Evolutionary conservation across 1,140 invertebrate genomes (phyloP).

Genomic region (Bombus terrestris): DNA sequence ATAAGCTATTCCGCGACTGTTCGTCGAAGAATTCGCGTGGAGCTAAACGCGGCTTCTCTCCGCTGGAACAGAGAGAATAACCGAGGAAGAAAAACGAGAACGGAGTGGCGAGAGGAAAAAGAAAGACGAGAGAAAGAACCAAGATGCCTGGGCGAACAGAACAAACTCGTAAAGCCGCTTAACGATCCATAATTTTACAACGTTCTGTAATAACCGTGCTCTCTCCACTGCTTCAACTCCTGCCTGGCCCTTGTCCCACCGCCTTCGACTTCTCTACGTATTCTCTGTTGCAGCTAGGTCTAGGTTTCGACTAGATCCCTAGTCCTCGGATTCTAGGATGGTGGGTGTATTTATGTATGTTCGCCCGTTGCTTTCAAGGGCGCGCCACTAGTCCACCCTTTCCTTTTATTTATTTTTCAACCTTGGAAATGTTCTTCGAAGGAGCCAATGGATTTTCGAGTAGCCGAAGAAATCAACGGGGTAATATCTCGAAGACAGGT

Average conservation of each 20-base stretch:
- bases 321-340: conserved; percentile 58
- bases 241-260: conserved; percentile 17
- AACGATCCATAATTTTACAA: conserved; percentile 80
- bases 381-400: conserved; percentile 26
- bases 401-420: conserved; percentile 29
- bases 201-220: conserved; percentile 76
- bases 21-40: background rate
- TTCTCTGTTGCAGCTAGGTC: conserved; percentile 36
- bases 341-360: conserved; percentile 64
- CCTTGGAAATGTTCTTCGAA: conserved; percentile 44
- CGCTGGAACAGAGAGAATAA: conserved; percentile 38
- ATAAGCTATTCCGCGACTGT: conserved; percentile 1
- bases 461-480: conserved; percentile 23
- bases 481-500: background rate
- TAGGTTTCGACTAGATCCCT: conserved; percentile 30
- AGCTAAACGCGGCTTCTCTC: background rate
- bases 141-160: conserved; percentile 69
- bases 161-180: conserved; percentile 78
- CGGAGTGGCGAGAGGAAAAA: background rate
- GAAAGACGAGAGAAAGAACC: conserved; percentile 32
- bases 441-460: conserved; percentile 48
- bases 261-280: conserved; percentile 48
- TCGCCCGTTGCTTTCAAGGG: conserved; percentile 61
- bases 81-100: conserved; percentile 52
- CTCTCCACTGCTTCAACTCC: conserved; percentile 40